Percentiles rank a stretch among this genome's conserved stretches.
These are phyloP conservation scores for Pachycephala philippinensis DNA, from an alignment of 2,113 vertebrate species.

Conservation along the genomic window DNA sequence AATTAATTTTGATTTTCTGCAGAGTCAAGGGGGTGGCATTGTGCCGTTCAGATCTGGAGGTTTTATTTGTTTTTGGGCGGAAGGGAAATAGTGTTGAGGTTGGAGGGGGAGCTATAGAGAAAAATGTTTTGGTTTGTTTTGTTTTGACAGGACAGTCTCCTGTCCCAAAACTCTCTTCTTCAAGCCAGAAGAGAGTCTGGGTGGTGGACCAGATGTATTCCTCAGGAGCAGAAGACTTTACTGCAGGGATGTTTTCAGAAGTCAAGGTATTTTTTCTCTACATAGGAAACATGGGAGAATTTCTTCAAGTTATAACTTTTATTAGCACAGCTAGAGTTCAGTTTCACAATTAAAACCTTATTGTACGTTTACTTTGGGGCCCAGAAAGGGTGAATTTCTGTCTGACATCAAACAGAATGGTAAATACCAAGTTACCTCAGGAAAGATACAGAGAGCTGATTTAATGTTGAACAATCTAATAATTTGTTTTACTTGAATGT, in stretches of 20 bases:
- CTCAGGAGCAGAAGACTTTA: not conserved
- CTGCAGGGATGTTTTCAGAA: not conserved
- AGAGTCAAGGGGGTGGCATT: not conserved
- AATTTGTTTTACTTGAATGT: not conserved
- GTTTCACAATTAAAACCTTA: not conserved
- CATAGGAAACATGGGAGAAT: not conserved
- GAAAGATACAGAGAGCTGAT: not conserved
- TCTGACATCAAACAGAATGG: not conserved
- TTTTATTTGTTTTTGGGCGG: not conserved
- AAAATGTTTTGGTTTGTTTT: not conserved
- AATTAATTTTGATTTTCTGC: not conserved
- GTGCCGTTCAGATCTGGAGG: not conserved
- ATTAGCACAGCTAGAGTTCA: not conserved
- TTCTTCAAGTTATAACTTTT: not conserved
- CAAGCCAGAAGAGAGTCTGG: not conserved
- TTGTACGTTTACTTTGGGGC: not conserved
- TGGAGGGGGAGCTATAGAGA: fast-evolving
- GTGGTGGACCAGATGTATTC: not conserved
- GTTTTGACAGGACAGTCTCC: not conserved
- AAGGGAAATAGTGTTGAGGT: not conserved
- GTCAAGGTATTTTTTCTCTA: not conserved
- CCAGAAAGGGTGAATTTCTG: not conserved
- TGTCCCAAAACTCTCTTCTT: not conserved
- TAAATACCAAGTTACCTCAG: not conserved
- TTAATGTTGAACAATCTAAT: not conserved